Base-by-base conservation (phyloP, 2,113 vertebrate species). In the Theristicus caerulescens region DNA sequence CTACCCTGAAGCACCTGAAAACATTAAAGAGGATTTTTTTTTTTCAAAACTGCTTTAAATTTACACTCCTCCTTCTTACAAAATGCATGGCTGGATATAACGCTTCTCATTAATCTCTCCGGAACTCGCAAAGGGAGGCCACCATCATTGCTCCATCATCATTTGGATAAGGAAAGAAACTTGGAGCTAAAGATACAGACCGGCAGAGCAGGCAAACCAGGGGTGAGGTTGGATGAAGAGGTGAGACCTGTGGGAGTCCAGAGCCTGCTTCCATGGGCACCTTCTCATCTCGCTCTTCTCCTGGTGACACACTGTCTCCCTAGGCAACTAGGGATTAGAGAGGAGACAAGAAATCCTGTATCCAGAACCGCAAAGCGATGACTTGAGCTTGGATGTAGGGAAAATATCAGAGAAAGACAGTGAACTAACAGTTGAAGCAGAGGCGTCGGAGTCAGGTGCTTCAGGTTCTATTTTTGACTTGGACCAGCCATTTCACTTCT, bases 401-500 rank as follows among this genome's bases (percentile, higher is more conserved):
- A 71, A 90, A 88, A 88, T 83, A 70, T 8, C 82, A 70, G 66
- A 91, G 87, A 80, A 90, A 72, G 34, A 5, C 25, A 66, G 51
- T 1, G 27, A 95, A 36, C 36, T 36, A 74, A 29, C 80, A 84
- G 89, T 78, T 74, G 93, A 93, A 93, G 88, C 80, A 86, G 95
- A 96, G 88, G 93, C 51, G 38, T 86, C 9, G 11, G 72, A 92
- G 66, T 93, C 92, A 46, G 92, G 93, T 93, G 88, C 67, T 86
- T 66, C 38, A 24, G 82, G n/a, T 74, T 91, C 93, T 96, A 91
- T 96, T 96, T 96, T 91, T 90, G 87, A 29, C 49, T 80, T 14
- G 54, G 90, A 84, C 26, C 52, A 71, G 49, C 49, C 52, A 25
- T 94, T 82, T 93, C 74, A 38, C 52, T 91, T 94, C 34, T 21